These are phyloP conservation scores for Steinernema scapterisci DNA, from an alignment of 2,888 invertebrate species.

Conservation along the genomic window DNA sequence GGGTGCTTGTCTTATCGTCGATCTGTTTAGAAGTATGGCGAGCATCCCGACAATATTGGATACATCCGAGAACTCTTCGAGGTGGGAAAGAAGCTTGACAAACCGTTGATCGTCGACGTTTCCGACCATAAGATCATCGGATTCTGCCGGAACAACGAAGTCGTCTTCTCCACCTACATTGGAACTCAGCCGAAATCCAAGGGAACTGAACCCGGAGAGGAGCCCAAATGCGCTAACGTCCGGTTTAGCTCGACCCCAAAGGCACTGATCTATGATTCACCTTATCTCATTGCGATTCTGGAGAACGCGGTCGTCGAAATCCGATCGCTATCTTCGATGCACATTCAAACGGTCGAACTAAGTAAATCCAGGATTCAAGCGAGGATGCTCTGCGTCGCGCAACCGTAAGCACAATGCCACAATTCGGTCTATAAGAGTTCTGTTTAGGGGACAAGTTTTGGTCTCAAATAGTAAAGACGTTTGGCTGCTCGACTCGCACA, in stretches of 20 bases:
- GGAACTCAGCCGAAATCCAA: not conserved
- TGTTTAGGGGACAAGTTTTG: constrained; percentile 55
- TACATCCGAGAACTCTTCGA: constrained; percentile 24
- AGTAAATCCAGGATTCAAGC: constrained; percentile 59
- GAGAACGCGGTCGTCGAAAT: constrained; percentile 81
- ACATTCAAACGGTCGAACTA: constrained; percentile 82
- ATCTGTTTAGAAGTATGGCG: constrained; percentile 16
- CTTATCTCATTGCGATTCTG: constrained; percentile 84
- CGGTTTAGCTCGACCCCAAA: constrained; percentile 23
- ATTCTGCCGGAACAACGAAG: constrained; percentile 38
- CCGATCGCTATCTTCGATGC: constrained; percentile 80
- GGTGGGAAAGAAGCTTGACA: constrained; percentile 32
- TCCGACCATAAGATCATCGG: constrained; percentile 41
- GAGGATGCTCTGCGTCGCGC: constrained; percentile 34
- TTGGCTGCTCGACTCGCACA: constrained; percentile 83
- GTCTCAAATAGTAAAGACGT: constrained; percentile 49
- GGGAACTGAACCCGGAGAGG: no score
- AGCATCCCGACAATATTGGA: constrained; percentile 33
- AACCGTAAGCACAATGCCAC: constrained; percentile 31
- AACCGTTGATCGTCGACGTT: constrained; percentile 41
- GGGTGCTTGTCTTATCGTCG: not conserved
- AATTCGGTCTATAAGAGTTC: no score
- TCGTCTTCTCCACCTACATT: constrained; percentile 26
- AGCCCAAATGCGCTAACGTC: not conserved
- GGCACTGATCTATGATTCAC: constrained; percentile 84